Evolutionary conservation across 2,888 invertebrate genomes (phyloP), one percentile per base, ranked within the genome.

Genomic region (Charanyca ferruginea): DNA sequence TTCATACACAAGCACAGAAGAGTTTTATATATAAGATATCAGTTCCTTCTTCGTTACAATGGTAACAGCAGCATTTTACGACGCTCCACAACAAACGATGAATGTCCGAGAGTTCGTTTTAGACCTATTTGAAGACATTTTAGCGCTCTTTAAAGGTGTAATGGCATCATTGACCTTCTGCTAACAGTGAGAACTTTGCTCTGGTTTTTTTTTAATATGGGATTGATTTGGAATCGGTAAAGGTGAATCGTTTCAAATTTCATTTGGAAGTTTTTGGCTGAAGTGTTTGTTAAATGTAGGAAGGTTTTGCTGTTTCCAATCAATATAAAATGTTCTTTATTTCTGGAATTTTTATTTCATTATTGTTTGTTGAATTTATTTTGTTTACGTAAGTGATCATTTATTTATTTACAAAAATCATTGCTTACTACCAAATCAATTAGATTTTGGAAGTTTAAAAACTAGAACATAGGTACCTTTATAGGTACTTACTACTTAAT

Each of bases 61-160:
- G 6, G 70, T 70, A 66, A 9, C 23, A 61, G 47, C 41, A 41
- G 28, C 18, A 66, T 38, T 66, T 59, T 66, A 66, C 20, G 60
- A 47, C 4, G 25, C 13, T 13, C 18, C 16, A 32, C 70, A 70
- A 66, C 62, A 66, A 59, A 41, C 38, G 13, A 60, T 66, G 32
- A 70, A 66, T 70, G 61, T 66, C 47, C 20, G 3, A 47, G 32
- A 16, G 20, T 8, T 48, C 47, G 28, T 48, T 60, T 47, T n/a
- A 66, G 32, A 41, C 41, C 62, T n/a, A n/a, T 61, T 66, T 61
- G n/a, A 1, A 48, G 13, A 23, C 32, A 48, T 61, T 66, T 61
- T 35, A 70, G 41, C 62, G 47, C 41, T 70, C 18, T 66, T 69
- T 16, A 38, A 9, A 28, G n/a, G 9, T 20, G 9, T 35, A 20